Conservation (phyloP, 2,797 vertebrate species). For the Micropoecilia bifurca region DNA sequence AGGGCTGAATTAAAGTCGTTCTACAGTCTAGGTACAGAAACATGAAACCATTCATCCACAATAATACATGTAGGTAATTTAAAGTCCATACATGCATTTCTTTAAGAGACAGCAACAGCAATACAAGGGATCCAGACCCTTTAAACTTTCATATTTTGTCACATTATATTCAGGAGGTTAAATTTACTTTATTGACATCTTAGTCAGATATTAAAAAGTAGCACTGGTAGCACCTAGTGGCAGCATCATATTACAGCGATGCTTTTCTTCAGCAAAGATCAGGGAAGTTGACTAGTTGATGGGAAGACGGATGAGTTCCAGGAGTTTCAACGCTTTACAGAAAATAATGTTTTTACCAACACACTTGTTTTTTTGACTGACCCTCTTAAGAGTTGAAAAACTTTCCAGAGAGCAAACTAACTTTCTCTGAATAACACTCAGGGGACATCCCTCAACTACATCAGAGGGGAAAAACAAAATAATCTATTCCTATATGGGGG, state of each 20-base stretch:
- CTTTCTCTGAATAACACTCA: background rate
- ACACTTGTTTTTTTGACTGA: background rate
- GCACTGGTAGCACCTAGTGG: background rate
- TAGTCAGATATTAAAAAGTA: background rate
- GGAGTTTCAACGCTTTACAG: background rate
- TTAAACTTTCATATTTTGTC: too few species aligned
- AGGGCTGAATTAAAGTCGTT: background rate
- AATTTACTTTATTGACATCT: background rate
- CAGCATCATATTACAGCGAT: background rate
- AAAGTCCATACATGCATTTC: background rate
- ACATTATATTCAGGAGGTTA: background rate
- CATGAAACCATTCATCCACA: background rate
- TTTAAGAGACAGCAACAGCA: too few species aligned
- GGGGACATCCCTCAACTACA: background rate
- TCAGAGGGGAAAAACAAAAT: background rate
- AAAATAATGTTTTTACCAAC: background rate
- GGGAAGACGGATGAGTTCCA: background rate
- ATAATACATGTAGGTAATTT: background rate
- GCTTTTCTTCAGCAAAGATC: background rate
- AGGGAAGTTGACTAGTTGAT: background rate
- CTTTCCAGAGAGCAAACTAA: background rate
- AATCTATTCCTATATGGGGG: background rate
- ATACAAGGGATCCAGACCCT: too few species aligned
- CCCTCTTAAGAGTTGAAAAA: background rate
- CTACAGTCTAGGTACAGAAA: background rate